A percentile compares a stretch with the other conserved stretches of the same genome.
phyloP scores from a whole-genome alignment of 2,888 invertebrate species.

The Rhamnusium bicolor region DNA sequence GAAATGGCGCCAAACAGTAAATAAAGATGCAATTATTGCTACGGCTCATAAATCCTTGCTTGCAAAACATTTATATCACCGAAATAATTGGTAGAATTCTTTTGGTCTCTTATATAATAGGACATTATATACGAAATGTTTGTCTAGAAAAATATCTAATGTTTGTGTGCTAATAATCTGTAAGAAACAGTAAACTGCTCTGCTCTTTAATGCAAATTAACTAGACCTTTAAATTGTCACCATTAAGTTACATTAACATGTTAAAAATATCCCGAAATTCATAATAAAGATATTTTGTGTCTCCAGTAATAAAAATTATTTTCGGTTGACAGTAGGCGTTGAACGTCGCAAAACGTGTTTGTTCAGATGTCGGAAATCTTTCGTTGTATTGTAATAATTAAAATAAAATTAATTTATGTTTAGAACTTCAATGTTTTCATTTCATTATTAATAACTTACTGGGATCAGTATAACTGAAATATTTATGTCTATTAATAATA shows the following conservation, averaged over 20 bases:
- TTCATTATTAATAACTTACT: no score
- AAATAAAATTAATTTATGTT: background rate
- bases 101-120: no score
- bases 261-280: slow-evolving; percentile 13
- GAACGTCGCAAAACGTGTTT: background rate
- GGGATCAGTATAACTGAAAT: no score
- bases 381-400: background rate
- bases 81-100: no score
- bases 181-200: no score
- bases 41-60: no score
- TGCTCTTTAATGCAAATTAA: background rate
- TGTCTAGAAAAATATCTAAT: background rate
- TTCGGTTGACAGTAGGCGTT: background rate
- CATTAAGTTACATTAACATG: background rate
- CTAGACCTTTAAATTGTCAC: background rate
- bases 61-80: no score
- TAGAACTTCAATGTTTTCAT: no score
- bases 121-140: background rate
- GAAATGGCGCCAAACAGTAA: no score
- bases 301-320: slow-evolving; percentile 15
- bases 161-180: no score
- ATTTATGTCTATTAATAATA: no score
- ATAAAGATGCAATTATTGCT: no score
- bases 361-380: background rate
- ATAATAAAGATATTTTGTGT: background rate